A percentile compares a stretch with the other conserved stretches of the same genome.
These are phyloP conservation scores for Apogon talboti DNA, from an alignment of 2,797 vertebrate species.

Conservation along the genomic window DNA sequence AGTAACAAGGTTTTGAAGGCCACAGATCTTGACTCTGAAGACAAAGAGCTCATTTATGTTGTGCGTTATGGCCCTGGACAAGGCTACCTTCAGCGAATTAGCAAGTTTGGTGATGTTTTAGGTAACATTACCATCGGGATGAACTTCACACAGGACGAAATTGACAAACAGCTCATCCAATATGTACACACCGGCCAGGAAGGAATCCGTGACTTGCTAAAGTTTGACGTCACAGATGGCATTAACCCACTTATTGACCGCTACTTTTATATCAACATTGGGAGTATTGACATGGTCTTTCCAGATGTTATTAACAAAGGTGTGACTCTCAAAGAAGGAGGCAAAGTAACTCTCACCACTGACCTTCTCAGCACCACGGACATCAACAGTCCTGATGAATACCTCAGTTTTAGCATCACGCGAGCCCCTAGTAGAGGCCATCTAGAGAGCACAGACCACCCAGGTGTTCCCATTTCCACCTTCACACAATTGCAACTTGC, in stretches of 20 bases:
- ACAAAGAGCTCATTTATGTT: constrained; percentile 87
- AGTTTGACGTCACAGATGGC: constrained; percentile 92
- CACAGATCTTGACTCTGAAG: constrained; percentile 90
- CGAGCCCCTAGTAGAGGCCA: constrained; percentile 86
- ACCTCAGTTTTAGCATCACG: constrained; percentile 87
- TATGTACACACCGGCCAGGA: constrained; percentile 89
- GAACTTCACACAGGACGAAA: constrained; percentile 91
- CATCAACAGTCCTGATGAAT: constrained; percentile 89
- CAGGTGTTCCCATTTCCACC: constrained; percentile 86
- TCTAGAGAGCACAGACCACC: constrained; percentile 86
- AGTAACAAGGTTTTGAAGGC: constrained; percentile 87
- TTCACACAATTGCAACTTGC: constrained; percentile 90
- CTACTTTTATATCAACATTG: constrained; percentile 89
- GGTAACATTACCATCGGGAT: constrained; percentile 86
- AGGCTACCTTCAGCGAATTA: constrained; percentile 87
- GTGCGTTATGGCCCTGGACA: constrained; percentile 84
- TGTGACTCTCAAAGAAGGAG: constrained; percentile 88
- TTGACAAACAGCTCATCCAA: constrained; percentile 86
- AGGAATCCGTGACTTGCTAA: constrained; percentile 88
- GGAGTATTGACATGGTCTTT: constrained; percentile 86
- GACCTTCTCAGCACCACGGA: constrained; percentile 90
- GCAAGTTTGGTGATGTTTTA: constrained; percentile 79
- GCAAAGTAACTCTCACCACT: constrained; percentile 88
- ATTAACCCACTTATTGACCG: constrained; percentile 88
- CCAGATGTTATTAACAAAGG: constrained; percentile 91